Conservation (phyloP, 2,888 invertebrate genomes). For the Eulithis testata region DNA sequence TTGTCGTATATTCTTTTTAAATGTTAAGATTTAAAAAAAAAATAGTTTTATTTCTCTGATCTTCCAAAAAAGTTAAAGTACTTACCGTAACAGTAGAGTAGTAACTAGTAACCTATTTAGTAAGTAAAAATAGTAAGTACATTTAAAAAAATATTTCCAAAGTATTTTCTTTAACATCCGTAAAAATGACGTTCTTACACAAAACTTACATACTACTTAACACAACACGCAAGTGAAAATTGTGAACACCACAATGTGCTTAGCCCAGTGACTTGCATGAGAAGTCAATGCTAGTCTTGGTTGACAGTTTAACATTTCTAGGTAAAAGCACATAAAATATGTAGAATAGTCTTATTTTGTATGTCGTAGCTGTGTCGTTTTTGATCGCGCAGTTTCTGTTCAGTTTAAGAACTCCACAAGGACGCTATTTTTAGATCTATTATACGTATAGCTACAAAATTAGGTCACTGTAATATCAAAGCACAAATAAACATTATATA, state of each 20-base stretch:
- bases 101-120: neutral
- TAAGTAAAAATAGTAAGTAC: no score
- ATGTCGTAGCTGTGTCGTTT: slow-evolving; percentile 4
- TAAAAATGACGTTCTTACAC: neutral
- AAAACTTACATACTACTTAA: neutral
- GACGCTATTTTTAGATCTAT: no score
- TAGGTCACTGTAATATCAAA: no score
- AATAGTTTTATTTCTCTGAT: no score
- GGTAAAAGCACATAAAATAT: slow-evolving; percentile 1
- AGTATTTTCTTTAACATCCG: no score
- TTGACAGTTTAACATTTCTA: slow-evolving; percentile 26
- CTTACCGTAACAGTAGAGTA: no score
- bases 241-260: slow-evolving; percentile 19
- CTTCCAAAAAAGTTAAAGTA: no score
- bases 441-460: no score
- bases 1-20: neutral
- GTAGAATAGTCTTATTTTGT: neutral
- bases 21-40: no score
- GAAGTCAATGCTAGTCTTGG: slow-evolving; percentile 10
- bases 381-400: neutral
- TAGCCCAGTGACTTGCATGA: slow-evolving; percentile 18
- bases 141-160: no score
- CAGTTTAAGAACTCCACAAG: no score
- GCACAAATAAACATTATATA: no score
- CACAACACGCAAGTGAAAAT: slow-evolving; percentile 13